Percentiles rank a stretch among this genome's conserved stretches.
These are phyloP conservation scores for Paralichthys olivaceus DNA, from an alignment of 2,113 vertebrate species.

Conservation along the genomic window DNA sequence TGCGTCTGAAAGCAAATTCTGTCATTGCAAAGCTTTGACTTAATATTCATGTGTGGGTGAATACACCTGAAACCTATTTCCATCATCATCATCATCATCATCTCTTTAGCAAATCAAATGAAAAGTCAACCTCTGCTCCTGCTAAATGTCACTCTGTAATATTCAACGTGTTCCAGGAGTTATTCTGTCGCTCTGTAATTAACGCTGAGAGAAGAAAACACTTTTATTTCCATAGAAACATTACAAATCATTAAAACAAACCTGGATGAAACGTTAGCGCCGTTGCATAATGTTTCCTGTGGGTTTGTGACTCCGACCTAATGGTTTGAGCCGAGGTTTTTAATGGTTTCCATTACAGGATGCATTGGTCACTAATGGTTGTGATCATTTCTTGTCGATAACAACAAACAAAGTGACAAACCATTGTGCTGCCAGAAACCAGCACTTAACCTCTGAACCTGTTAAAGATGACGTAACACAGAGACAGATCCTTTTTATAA, in stretches of 20 bases:
- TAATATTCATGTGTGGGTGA: neutral
- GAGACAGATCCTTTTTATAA: no score
- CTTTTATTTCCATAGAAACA: slow-evolving; percentile 35
- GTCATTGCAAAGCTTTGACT: neutral
- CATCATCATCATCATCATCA: slow-evolving; percentile 8
- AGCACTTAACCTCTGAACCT: neutral
- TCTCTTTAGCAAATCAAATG: slow-evolving; percentile 46
- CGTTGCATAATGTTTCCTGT: slow-evolving; percentile 12
- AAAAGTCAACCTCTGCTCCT: slow-evolving; percentile 53
- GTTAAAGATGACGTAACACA: neutral
- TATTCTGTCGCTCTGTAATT: slow-evolving; percentile 43
- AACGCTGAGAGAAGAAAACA: slow-evolving; percentile 34
- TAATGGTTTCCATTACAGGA: slow-evolving; percentile 35
- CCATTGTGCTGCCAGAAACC: neutral
- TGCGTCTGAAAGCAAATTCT: neutral
- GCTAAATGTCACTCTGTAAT: slow-evolving; percentile 62
- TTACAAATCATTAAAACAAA: slow-evolving; percentile 22
- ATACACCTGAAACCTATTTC: neutral
- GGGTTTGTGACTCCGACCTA: slow-evolving; percentile 14
- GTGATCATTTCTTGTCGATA: slow-evolving; percentile 33
- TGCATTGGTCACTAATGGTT: slow-evolving; percentile 40
- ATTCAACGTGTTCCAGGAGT: slow-evolving; percentile 38
- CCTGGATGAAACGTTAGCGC: slow-evolving; percentile 14
- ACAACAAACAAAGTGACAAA: slow-evolving; percentile 6
- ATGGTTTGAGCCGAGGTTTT: slow-evolving; percentile 39